Percentiles rank a stretch among this genome's conserved stretches.
Conservation (phyloP, 1,140 invertebrate species). For the Brachionus rotundiformis region DNA sequence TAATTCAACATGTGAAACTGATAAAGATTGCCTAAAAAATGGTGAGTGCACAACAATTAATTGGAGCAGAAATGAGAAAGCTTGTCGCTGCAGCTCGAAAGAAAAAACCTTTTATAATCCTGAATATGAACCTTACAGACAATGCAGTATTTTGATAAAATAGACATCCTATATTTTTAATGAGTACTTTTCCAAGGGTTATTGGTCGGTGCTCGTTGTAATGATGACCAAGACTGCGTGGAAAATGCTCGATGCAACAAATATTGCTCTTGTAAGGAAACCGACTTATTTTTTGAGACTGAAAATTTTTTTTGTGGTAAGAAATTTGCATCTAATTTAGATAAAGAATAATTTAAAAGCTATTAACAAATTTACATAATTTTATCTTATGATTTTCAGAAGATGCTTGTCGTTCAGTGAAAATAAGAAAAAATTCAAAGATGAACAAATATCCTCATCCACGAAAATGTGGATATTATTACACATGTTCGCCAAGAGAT, state of each 20-base stretch:
- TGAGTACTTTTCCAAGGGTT: not conserved
- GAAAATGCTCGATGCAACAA: constrained; percentile 42
- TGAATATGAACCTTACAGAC: not conserved
- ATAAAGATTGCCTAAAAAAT: constrained; percentile 35
- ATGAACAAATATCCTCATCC: not conserved
- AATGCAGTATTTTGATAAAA: constrained; percentile 25
- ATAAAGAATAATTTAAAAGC: not conserved
- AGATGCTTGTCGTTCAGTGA: not conserved
- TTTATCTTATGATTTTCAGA: no score
- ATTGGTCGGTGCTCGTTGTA: not conserved
- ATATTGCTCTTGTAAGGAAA: constrained; percentile 31
- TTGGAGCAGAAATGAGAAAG: not conserved
- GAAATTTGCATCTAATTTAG: not conserved
- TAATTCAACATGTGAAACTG: constrained; percentile 12
- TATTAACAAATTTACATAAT: not conserved
- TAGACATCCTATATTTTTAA: no score
- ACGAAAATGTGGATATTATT: constrained; percentile 35
- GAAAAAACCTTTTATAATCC: not conserved
- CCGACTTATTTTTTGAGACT: constrained; percentile 21
- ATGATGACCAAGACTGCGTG: constrained; percentile 6
- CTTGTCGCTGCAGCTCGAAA: not conserved
- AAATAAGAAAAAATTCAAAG: not conserved
- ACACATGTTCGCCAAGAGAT: constrained; percentile 23
- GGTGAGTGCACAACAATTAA: not conserved
- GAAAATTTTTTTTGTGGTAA: constrained; percentile 37